A percentile compares a stretch with the other conserved stretches of the same genome.
These are phyloP conservation scores for Xenops minutus DNA, from an alignment of 2,797 vertebrate genomes.

Conservation along the genomic window DNA sequence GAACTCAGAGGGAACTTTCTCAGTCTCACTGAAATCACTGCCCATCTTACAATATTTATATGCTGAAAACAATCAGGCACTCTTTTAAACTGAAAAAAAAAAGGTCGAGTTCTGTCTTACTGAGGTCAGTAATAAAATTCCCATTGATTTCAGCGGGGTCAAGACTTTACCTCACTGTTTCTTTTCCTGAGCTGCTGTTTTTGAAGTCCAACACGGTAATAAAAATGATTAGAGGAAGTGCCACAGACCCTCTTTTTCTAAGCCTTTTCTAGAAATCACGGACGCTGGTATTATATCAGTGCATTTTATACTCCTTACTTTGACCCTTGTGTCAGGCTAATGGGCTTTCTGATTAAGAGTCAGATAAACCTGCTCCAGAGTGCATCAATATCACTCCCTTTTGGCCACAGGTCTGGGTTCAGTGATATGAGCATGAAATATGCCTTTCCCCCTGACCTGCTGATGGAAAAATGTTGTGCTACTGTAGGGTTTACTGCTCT, in stretches of 20 bases:
- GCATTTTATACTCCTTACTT: constrained; percentile 1
- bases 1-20: neutral
- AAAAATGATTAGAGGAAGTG: constrained; percentile 62
- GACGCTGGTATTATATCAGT: neutral
- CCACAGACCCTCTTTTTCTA: constrained; percentile 20
- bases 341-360: constrained; percentile 36
- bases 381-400: neutral
- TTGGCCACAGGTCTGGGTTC: neutral
- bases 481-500: neutral
- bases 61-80: neutral
- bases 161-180: neutral
- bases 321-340: constrained; percentile 52
- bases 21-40: neutral
- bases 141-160: neutral
- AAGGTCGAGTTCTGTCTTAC: neutral
- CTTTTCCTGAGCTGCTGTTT: constrained; percentile 43
- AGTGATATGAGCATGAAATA: neutral
- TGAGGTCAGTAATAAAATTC: constrained; percentile 27
- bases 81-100: neutral
- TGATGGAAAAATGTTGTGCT: neutral
- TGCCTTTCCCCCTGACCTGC: neutral
- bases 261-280: neutral
- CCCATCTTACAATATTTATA: neutral
- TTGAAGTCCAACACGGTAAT: constrained; percentile 39
- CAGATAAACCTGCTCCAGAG: constrained; percentile 40